A percentile compares a stretch with the other conserved stretches of the same genome.
These are phyloP conservation scores for Lithophane socia DNA, from an alignment of 2,888 invertebrate species.

Conservation along the genomic window DNA sequence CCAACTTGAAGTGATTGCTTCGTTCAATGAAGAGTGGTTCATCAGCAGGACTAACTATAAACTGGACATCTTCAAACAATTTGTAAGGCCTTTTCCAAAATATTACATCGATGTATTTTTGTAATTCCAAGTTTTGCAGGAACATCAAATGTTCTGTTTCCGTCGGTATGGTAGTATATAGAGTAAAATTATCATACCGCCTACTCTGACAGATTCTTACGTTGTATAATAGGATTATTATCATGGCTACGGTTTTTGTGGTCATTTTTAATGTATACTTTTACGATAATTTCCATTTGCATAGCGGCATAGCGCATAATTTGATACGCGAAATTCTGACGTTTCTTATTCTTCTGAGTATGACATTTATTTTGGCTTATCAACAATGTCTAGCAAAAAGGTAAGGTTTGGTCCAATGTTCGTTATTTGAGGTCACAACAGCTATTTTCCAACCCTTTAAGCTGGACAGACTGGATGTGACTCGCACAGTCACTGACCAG, in stretches of 20 bases:
- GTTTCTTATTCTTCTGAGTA: conserved; percentile 24
- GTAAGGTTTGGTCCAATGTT: not conserved
- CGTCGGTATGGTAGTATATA: conserved; percentile 71
- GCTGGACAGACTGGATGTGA: not conserved
- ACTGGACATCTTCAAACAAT: conserved; percentile 74
- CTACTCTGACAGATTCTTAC: conserved; percentile 69
- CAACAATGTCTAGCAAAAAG: not conserved
- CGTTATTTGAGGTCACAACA: not conserved
- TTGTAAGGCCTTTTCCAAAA: conserved; percentile 81
- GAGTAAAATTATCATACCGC: conserved; percentile 73
- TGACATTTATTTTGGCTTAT: conserved; percentile 21
- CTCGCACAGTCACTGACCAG: not conserved
- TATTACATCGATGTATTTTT: conserved; percentile 77
- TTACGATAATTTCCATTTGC: conserved; percentile 46
- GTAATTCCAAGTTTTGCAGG: conserved; percentile 74
- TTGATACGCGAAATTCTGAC: conserved; percentile 23
- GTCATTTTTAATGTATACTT: conserved; percentile 70
- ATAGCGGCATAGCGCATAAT: not conserved
- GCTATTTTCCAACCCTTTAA: not conserved
- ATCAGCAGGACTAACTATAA: conserved; percentile 76
- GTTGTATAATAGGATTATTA: conserved; percentile 71
- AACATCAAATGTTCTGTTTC: conserved; percentile 78
- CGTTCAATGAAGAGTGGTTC: conserved; percentile 74
- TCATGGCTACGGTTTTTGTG: conserved; percentile 65
- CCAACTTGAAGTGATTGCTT: conserved; percentile 74